Evolutionary conservation across 2,797 vertebrate species (phyloP).

Genomic region (Poeciliopsis infans): DNA sequence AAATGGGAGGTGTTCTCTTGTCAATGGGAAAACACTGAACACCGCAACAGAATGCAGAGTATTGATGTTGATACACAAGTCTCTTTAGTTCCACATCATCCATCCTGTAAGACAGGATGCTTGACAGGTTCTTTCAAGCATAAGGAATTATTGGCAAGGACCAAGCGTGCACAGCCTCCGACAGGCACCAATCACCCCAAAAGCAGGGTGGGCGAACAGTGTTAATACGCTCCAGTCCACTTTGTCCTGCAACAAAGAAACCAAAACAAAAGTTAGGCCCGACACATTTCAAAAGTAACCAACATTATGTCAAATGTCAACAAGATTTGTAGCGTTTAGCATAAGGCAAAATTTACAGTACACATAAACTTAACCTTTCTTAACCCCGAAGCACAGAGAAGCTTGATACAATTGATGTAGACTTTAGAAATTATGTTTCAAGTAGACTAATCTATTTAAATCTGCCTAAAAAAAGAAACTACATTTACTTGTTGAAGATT

Average conservation of each 20-base stretch:
- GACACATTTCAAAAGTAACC: constrained; percentile 35
- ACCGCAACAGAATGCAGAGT: constrained; percentile 62
- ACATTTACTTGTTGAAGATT: background rate
- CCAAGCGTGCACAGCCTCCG: constrained; percentile 44
- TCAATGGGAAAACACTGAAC: constrained; percentile 68
- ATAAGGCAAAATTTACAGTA: constrained; percentile 49
- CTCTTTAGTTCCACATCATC: constrained; percentile 76
- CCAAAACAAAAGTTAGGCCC: constrained; percentile 21
- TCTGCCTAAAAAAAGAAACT: background rate
- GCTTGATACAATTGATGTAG: background rate
- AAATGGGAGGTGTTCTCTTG: constrained; percentile 75
- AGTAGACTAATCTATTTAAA: background rate
- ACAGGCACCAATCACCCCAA: constrained; percentile 54
- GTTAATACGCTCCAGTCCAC: constrained; percentile 44
- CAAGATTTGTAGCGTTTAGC: constrained; percentile 22
- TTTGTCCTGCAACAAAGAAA: constrained; percentile 70
- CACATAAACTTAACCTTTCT: constrained; percentile 30
- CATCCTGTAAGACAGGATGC: constrained; percentile 74
- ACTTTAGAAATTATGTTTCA: background rate
- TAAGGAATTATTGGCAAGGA: constrained; percentile 69
- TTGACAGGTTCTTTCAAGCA: constrained; percentile 70
- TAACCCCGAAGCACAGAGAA: constrained; percentile 7
- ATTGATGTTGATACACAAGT: constrained; percentile 66
- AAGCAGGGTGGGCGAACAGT: constrained; percentile 34
- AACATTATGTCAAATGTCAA: constrained; percentile 50